Evolutionary conservation across 2,113 vertebrate species (phyloP), one percentile per base, ranked within the genome.

Genomic region (Triplophysa dalaica): DNA sequence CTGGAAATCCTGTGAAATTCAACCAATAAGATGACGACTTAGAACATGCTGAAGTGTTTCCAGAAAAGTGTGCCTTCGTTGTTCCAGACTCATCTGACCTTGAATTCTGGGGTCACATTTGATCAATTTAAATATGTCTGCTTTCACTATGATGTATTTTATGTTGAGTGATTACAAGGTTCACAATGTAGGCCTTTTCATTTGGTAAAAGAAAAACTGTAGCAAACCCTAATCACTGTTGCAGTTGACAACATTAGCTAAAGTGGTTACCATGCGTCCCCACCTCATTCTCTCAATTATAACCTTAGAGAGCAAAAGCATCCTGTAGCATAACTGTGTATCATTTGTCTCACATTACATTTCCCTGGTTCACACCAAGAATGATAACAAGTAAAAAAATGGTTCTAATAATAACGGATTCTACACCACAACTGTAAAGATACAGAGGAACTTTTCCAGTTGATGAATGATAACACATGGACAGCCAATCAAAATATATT

Each of bases 231-330:
- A 14, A 62, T 17, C n/a, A 56, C 7, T 38, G 24, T 19, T 21
- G n/a, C 26, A 62, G 21, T 38, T 78, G 24, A 84, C 65, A 26
- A 61, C 48, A 67, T 69, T 73, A 80, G 61, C 68, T 52, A 68
- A 61, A 79, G 14, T 62, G 5, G n/a, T 7, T 11, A 54, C 61
- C 4, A 16, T 52, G 13, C 26, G 54, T 63, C 12, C 60, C 21
- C 33, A 77, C 41, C 16, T 73, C 63, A 65, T 82, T 84, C 12
- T 64, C 33, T 22, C 19, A 54, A 41, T 68, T 74, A 67, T 43
- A 33, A 33, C 1, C 16, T 14, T 19, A 29, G 29, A 43, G 12
- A 43, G 12, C 38, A 26, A 29, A 7, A 21, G 67, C 24, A 1
- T 73, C 48, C 41, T n/a, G 14, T 48, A 67, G 64, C 56, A 21